A percentile compares a stretch with the other conserved stretches of the same genome.
phyloP scores from a whole-genome alignment of 2,113 vertebrate genomes.

The Antechinus stuartii region DNA sequence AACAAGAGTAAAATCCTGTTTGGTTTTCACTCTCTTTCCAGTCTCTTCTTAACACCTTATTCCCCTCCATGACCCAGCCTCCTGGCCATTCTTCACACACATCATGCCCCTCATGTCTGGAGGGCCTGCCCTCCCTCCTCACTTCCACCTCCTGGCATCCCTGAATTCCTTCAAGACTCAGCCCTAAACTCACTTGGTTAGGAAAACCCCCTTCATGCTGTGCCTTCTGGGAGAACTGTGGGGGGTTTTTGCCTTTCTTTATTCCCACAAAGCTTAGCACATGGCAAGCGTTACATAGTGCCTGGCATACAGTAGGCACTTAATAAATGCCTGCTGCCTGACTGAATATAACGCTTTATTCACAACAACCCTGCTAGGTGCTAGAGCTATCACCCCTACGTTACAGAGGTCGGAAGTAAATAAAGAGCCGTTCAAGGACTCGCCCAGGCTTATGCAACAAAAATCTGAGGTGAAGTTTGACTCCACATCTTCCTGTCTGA shows the following conservation, averaged over 20 bases:
- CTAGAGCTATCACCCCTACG: neutral
- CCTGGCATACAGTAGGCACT: neutral
- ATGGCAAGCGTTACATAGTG: neutral
- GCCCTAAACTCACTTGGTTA: neutral
- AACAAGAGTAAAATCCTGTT: neutral
- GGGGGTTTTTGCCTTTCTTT: neutral
- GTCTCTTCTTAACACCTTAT: neutral
- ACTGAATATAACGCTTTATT: neutral
- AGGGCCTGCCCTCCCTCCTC: neutral
- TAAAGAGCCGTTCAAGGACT: neutral
- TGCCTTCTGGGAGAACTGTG: neutral
- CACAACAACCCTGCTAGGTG: neutral
- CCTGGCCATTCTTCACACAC: neutral
- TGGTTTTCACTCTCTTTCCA: neutral
- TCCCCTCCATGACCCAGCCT: neutral
- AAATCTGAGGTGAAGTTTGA: neutral
- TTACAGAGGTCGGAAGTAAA: neutral
- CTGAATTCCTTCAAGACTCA: neutral
- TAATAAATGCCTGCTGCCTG: neutral
- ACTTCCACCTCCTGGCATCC: neutral
- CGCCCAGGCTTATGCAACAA: neutral
- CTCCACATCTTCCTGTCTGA: neutral
- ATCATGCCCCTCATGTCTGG: neutral
- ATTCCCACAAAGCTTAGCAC: neutral
- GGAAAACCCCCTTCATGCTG: neutral